Percentiles rank a stretch among this genome's conserved stretches.
These are phyloP conservation scores for Himalopsyche phryganea DNA, from an alignment of 1,140 invertebrate genomes.

Conservation along the genomic window DNA sequence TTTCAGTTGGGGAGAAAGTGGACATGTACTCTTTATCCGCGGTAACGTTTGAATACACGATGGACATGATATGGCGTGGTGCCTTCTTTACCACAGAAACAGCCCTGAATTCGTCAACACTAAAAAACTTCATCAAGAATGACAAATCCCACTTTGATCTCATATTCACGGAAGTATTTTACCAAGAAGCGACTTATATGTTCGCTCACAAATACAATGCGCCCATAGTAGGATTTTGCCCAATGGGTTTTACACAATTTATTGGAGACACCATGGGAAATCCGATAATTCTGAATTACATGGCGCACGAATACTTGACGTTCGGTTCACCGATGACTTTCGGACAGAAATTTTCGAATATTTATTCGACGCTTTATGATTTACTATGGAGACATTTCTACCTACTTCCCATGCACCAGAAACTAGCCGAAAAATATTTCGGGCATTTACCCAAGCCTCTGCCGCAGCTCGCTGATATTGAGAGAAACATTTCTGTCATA, in stretches of 20 bases:
- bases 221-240: conserved; percentile 41
- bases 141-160: conserved; percentile 43
- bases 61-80: conserved; percentile 17
- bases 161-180: conserved; percentile 43
- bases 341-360: conserved; percentile 23
- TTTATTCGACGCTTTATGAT: conserved; percentile 22
- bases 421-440: conserved; percentile 41
- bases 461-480: conserved; percentile 39
- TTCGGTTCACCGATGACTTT: conserved; percentile 31
- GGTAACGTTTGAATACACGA: neutral
- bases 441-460: conserved; percentile 31
- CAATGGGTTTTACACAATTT: conserved; percentile 43
- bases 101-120: conserved; percentile 39
- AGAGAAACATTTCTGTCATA: conserved; percentile 41
- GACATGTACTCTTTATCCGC: conserved; percentile 17
- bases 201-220: conserved; percentile 45
- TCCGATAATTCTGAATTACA: conserved; percentile 39
- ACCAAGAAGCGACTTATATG: conserved; percentile 46
- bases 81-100: conserved; percentile 33
- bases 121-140: conserved; percentile 41
- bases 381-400: conserved; percentile 21
- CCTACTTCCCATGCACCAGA: conserved; percentile 32
- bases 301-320: conserved; percentile 40
- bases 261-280: conserved; percentile 44
- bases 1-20: conserved; percentile 9